Conservation (phyloP, 1,140 invertebrate species). For the Trachymyrmex cornetzi region DNA sequence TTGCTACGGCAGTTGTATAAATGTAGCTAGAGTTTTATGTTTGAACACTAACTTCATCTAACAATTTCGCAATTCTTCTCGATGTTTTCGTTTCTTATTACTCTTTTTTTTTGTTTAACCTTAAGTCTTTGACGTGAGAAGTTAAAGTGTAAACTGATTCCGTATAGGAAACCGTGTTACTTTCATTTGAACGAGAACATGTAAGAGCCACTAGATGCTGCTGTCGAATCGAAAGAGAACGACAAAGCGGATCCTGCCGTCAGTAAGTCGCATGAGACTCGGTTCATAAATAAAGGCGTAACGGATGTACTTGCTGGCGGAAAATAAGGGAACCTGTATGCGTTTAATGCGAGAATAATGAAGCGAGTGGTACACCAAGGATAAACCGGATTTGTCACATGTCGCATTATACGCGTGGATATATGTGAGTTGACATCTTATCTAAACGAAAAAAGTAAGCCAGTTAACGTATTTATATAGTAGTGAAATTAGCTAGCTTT, state of each 20-base stretch:
- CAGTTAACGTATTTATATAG: background rate
- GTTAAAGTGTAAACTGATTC: conserved; percentile 30
- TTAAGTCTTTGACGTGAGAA: background rate
- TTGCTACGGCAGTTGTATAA: background rate
- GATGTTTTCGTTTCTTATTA: conserved; percentile 17
- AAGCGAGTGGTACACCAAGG: conserved; percentile 6
- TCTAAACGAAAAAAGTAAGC: background rate
- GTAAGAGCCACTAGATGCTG: conserved; percentile 23
- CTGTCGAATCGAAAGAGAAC: conserved; percentile 25
- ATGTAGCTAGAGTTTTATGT: background rate
- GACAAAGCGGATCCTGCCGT: conserved; percentile 34
- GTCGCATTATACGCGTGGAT: conserved; percentile 14
- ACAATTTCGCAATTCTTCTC: background rate
- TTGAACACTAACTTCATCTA: background rate
- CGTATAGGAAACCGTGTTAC: conserved; percentile 8
- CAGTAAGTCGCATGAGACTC: conserved; percentile 14
- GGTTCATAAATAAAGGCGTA: conserved; percentile 40
- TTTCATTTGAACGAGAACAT: conserved; percentile 25
- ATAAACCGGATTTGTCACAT: conserved; percentile 18
- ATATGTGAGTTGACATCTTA: background rate
- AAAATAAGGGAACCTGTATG: conserved; percentile 26
- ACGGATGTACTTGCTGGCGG: conserved; percentile 19
- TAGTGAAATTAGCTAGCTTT: background rate
- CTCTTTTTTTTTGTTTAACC: background rate
- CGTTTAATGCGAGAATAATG: conserved; percentile 43